phyloP scores from a whole-genome alignment of 2,113 vertebrate genomes.

The Beaufortia kweichowensis region DNA sequence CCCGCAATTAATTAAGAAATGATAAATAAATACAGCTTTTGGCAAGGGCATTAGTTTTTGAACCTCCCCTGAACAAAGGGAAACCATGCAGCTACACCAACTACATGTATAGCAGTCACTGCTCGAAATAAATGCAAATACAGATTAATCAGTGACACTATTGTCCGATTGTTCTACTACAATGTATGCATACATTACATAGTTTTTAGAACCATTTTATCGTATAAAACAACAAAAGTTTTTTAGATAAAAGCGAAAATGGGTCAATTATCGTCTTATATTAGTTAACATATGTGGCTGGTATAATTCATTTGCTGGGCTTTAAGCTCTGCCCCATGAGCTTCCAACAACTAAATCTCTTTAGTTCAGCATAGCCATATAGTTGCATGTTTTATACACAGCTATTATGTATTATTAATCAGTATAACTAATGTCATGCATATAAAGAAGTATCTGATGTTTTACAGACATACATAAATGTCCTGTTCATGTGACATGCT shows the following conservation, averaged over 20 bases:
- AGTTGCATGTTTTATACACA: conserved; percentile 15
- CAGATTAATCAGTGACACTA: too few species aligned
- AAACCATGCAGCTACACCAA: too few species aligned
- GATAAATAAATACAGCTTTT: background rate
- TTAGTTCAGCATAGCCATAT: conserved; percentile 13
- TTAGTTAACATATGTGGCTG: conserved; percentile 9
- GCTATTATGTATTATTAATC: conserved; percentile 18
- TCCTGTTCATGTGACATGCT: conserved; percentile 6
- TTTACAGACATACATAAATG: background rate
- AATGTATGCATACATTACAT: too few species aligned
- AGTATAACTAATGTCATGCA: conserved; percentile 13
- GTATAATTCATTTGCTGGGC: background rate
- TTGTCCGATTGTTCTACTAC: too few species aligned
- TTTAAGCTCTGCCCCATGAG: conserved; percentile 7
- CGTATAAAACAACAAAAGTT: conserved; percentile 3
- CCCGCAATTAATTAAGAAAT: background rate
- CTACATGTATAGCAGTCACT: too few species aligned
- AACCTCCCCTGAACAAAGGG: too few species aligned
- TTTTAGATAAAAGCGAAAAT: background rate
- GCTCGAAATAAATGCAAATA: too few species aligned
- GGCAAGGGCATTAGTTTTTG: background rate
- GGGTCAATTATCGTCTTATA: conserved; percentile 3
- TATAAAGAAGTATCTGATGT: background rate
- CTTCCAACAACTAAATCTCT: background rate
- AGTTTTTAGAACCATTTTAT: too few species aligned